Percentiles rank a stretch among this genome's conserved stretches.
phyloP scores from a whole-genome alignment of 2,797 vertebrate species.

The Esox masquinongy region DNA sequence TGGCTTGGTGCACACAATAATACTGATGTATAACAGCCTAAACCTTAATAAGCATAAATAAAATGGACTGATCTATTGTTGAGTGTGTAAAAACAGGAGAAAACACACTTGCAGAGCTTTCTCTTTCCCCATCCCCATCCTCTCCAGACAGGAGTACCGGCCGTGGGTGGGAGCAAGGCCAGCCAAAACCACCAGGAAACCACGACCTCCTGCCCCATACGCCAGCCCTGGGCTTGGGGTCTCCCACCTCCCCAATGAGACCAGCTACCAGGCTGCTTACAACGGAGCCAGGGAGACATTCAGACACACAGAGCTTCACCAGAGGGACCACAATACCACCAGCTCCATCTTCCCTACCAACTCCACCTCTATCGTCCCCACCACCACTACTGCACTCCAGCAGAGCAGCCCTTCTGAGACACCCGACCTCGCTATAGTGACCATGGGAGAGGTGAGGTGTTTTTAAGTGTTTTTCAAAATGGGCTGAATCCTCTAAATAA shows the following conservation, averaged over 20 bases:
- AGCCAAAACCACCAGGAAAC: slow-evolving; percentile 79
- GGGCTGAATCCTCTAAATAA: too few species aligned
- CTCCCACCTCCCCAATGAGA: slow-evolving; percentile 69
- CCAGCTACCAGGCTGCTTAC: slow-evolving; percentile 88
- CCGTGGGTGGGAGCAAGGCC: slow-evolving; percentile 86
- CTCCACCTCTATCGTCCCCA: slow-evolving; percentile 24
- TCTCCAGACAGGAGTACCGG: slow-evolving; percentile 84
- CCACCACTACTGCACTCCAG: slow-evolving; percentile 42
- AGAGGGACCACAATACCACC: slow-evolving; percentile 39
- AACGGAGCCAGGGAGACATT: slow-evolving; percentile 77
- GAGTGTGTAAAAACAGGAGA: background rate
- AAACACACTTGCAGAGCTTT: background rate
- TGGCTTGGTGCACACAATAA: background rate
- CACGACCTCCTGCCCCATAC: slow-evolving; percentile 58
- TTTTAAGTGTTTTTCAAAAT: background rate
- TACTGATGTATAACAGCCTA: background rate
- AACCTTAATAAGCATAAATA: background rate
- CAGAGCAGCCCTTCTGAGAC: slow-evolving; percentile 52
- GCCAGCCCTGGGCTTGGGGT: slow-evolving; percentile 62
- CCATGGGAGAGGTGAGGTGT: slow-evolving; percentile 63
- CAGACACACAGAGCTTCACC: slow-evolving; percentile 51
- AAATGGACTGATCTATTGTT: background rate
- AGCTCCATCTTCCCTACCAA: slow-evolving; percentile 16
- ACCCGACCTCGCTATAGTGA: slow-evolving; percentile 37
- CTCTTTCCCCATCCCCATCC: background rate